Conservation (phyloP, 2,888 invertebrate genomes). For the Chalcis sispes region DNA sequence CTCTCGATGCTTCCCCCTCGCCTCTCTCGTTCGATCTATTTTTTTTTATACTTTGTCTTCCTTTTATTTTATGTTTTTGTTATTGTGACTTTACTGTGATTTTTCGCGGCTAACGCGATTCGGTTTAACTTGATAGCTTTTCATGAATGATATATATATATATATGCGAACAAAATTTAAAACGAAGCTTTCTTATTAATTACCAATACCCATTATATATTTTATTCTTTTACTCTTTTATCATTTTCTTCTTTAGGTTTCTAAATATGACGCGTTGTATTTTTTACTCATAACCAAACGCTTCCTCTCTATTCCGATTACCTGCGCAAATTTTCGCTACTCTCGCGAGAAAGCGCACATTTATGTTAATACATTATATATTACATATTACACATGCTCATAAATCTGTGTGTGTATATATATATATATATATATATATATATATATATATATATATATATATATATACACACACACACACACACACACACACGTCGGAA, state of each 20-base stretch:
- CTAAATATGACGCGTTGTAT: neutral
- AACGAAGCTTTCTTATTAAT: neutral
- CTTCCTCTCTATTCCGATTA: no score
- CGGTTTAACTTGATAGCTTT: slow-evolving; percentile 31
- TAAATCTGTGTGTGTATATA: neutral
- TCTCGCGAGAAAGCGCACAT: no score
- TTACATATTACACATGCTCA: no score
- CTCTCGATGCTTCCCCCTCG: neutral
- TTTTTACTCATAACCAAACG: no score
- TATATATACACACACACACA: neutral
- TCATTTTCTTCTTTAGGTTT: no score
- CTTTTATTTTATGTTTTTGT: neutral
- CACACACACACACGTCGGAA: neutral
- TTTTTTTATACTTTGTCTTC: neutral
- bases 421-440: neutral
- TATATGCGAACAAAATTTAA: neutral
- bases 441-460: slow-evolving; percentile 10
- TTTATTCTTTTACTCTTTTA: neutral
- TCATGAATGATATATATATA: slow-evolving; percentile 29
- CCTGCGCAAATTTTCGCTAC: neutral
- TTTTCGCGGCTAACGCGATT: slow-evolving; percentile 24
- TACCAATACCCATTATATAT: neutral
- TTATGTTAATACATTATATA: no score
- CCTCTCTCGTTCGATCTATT: neutral
- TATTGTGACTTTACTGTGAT: slow-evolving; percentile 36